Base-by-base conservation (phyloP, 37 sponge, comb jelly and placozoan genomes). In the Petrosia ficiformis region DNA sequence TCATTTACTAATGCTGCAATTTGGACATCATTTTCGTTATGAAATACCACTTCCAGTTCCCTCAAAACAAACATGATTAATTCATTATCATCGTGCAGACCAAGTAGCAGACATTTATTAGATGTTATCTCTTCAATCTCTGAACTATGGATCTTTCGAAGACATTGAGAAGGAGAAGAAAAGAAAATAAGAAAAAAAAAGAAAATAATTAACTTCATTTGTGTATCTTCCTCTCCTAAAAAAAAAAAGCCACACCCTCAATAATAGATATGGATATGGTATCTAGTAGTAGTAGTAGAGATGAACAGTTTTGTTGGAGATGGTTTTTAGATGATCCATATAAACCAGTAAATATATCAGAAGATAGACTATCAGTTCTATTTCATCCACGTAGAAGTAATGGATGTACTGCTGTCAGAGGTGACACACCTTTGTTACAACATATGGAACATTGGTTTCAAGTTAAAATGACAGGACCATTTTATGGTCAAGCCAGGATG, bases 391-490 rank as follows among this genome's bases (percentile, higher is more conserved):
- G 57, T 42, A 52, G n/a, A 37, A 90, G 91, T 63, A 10, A 39
- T 14, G 75, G 86, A 1, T 90, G 86, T 40, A 64, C 67, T 0
- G 91, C 73, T 5, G 58, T 85, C 0, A 71, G 77, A 22, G 91
- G 91, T 2, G 68, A 44, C 48, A 77, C 63, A 41, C 34, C 85
- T 4, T 80, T 90, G 11, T 58, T 21, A 3, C 29, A 70, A 11
- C 81, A 85, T 59, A 90, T 90, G 91, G 91, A 90, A 35, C 91
- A 90, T 48, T 81, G 72, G 81, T 90, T 90, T 66, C 86, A 90
- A 44, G 82, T 90, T n/a, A 78, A 84, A n/a, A 58, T 90, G 78
- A 38, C 52, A 16, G 64, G 65, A 1, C 91, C 91, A 10, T 85
- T 85, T n/a, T 65, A 77, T 56, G 91, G 91, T 10, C 66, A 81